Evolutionary conservation across 2,797 vertebrate species (phyloP).

Genomic region (Scolopax bukidnonensis): DNA sequence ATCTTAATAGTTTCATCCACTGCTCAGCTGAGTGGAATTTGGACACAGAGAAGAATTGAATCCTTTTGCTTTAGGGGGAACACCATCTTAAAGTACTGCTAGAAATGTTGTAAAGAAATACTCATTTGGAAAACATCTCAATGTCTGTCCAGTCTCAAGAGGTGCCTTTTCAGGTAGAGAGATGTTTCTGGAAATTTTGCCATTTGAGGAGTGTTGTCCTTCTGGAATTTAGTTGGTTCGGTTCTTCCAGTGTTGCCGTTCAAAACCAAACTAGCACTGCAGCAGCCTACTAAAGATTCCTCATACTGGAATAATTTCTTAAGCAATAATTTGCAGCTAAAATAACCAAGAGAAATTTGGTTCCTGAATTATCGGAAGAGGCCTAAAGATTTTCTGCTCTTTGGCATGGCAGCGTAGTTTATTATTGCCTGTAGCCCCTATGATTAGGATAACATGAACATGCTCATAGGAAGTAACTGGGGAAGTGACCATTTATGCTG

Average conservation of each 20-base stretch:
- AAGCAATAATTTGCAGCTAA: background rate
- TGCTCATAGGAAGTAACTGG: slow-evolving; percentile 26
- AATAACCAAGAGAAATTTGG: background rate
- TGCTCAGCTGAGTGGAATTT: background rate
- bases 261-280: background rate
- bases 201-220: background rate
- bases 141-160: background rate
- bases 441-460: background rate
- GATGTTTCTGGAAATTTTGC: background rate
- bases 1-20: background rate
- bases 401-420: background rate
- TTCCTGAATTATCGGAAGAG: background rate
- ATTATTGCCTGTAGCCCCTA: background rate
- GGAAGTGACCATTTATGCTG: slow-evolving; percentile 22
- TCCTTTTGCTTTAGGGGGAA: background rate
- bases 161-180: background rate
- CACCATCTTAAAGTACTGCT: background rate
- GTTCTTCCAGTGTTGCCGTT: background rate
- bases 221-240: background rate
- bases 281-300: background rate
- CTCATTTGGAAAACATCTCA: background rate
- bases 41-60: background rate
- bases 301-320: background rate
- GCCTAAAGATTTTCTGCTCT: background rate
- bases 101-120: background rate